Evolutionary conservation across 2,888 invertebrate species (phyloP), one percentile per base, ranked within the genome.

Genomic region (Aphelenchoides bicaudatus): DNA sequence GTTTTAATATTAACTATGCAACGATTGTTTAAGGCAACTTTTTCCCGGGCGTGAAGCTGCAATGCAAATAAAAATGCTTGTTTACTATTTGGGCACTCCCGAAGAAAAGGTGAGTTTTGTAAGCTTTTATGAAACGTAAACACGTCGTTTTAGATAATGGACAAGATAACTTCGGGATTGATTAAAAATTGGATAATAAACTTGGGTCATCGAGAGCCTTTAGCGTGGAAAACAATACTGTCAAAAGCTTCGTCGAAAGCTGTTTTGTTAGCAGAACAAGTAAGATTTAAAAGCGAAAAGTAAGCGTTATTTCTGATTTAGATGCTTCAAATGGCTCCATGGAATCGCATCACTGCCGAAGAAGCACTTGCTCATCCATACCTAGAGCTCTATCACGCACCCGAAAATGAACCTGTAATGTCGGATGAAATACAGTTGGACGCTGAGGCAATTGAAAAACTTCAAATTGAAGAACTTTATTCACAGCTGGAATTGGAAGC

Each of bases 301-400:
- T 10, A 13, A 43, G 19, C 8, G 16, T 16, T 10, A 13, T 43
- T 43, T 16, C 8, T 10, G 10, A n/a, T 27, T 31, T 4, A 65
- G 49, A 19, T 53, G 47, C n/a, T 10, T n/a, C 52, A 52, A 8
- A 63, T 82, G 2, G 77, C 81, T 31, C 82, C 82, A 0, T 76
- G 79, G 66, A 71, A 79, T 25, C 72, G 83, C n/a, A 66, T 80
- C 23, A 76, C 79, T 0, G 82, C 81, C 2, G 80, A 79, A 47
- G 72, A 79, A 46, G 82, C 82, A 2, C 72, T 83, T 27, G 75
- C 75, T 8, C 81, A 82, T 57, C 80, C 80, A 2, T 82, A 80
- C 66, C 71, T 83, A 51, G 76, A 77, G 46, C 77, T 79, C 46
- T 83, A 82, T 62, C 82, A 82, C 59, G 82, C 82, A 19, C 25